Evolutionary conservation across 2,113 vertebrate species (phyloP).

Genomic region (Struthidea cinerea): DNA sequence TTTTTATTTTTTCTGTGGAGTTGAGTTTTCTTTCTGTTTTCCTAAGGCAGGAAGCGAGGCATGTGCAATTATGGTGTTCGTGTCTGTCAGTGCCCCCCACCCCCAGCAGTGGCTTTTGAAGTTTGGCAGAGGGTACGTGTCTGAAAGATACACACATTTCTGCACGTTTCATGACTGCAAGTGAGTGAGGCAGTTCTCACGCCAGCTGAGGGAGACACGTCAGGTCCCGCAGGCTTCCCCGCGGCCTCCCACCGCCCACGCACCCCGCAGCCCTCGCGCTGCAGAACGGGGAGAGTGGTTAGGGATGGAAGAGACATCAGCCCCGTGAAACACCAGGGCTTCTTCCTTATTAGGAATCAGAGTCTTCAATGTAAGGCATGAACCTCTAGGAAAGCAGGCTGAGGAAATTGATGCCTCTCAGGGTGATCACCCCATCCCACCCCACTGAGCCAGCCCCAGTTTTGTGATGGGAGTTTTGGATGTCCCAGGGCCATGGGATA

Average conservation of each 20-base stretch:
- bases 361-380: neutral
- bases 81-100: neutral
- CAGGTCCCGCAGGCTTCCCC: neutral
- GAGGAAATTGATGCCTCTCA: neutral
- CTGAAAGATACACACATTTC: neutral
- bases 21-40: neutral
- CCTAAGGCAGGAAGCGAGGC: neutral
- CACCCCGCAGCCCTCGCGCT: rapidly evolving
- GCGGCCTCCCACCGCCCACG: neutral
- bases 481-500: rapidly evolving
- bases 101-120: neutral
- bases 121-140: neutral
- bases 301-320: neutral
- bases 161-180: neutral
- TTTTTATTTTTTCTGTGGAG: neutral
- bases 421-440: rapidly evolving
- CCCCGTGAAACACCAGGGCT: rapidly evolving
- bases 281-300: neutral
- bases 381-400: neutral
- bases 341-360: neutral
- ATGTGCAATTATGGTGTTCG: neutral
- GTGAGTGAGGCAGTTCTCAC: neutral
- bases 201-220: neutral
- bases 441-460: neutral
- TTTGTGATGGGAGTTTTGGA: neutral